A percentile compares a stretch with the other conserved stretches of the same genome.
phyloP scores from a whole-genome alignment of 2,113 vertebrate species.

The Hydrolagus affinis region DNA sequence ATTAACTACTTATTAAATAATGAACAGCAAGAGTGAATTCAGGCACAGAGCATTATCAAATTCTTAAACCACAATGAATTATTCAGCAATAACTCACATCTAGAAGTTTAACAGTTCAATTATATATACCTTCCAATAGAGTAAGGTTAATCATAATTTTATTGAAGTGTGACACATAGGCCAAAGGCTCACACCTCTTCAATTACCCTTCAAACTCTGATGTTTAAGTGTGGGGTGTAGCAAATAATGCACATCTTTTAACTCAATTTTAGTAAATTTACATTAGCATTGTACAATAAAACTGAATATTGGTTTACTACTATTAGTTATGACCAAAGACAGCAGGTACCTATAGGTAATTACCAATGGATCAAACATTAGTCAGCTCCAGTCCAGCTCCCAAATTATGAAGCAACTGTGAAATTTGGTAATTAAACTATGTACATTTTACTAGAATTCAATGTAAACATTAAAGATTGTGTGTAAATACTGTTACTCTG shows the following conservation, averaged over 20 bases:
- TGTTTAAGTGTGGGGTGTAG: background rate
- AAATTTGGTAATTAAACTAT: background rate
- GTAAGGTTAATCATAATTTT: background rate
- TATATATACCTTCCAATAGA: background rate
- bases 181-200: background rate
- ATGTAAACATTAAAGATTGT: constrained; percentile 3
- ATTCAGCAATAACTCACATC: background rate
- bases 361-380: background rate
- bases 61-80: background rate
- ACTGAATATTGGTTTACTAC: constrained; percentile 9
- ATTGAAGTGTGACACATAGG: background rate
- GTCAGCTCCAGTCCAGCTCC: background rate
- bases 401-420: constrained; percentile 19
- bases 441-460: constrained; percentile 12
- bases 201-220: background rate
- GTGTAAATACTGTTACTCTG: background rate
- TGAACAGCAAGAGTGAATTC: background rate
- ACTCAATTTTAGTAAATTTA: background rate
- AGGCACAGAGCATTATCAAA: constrained; percentile 15
- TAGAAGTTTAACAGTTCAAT: background rate
- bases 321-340: background rate
- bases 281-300: background rate
- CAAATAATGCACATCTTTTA: background rate
- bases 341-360: background rate
- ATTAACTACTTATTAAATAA: constrained; percentile 1